These are phyloP conservation scores for Mythimna ferrago DNA, from an alignment of 2,888 invertebrate genomes.

Conservation along the genomic window DNA sequence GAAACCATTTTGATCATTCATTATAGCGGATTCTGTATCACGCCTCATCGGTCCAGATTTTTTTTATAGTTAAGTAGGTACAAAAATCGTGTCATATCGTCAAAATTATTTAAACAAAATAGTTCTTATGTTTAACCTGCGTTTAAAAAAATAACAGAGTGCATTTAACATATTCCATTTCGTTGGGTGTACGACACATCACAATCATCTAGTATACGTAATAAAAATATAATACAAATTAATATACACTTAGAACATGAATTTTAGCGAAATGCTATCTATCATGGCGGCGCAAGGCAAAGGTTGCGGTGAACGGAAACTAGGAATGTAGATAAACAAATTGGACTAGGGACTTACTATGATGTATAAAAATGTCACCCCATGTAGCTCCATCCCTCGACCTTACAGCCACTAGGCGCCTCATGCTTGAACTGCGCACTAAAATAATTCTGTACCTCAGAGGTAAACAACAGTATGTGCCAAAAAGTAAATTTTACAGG, in stretches of 20 bases:
- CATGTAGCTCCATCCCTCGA: no score
- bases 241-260: conserved; percentile 25
- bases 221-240: conserved; percentile 32
- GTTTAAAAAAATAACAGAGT: conserved; percentile 13
- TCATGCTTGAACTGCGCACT: no score
- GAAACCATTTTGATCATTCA: neutral
- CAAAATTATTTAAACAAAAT: neutral
- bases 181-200: conserved; percentile 3
- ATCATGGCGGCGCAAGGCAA: conserved; percentile 15
- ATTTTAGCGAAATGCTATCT: conserved; percentile 18
- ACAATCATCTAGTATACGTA: conserved; percentile 22
- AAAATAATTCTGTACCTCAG: no score
- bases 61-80: neutral
- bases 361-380: no score
- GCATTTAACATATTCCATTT: conserved; percentile 60
- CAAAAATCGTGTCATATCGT: neutral
- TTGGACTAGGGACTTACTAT: neutral
- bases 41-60: neutral
- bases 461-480: no score
- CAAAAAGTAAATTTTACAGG: no score
- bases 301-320: conserved; percentile 23
- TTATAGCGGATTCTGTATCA: neutral
- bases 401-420: no score
- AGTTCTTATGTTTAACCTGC: neutral
- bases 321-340: neutral